Conservation (phyloP, 2,113 vertebrate species). For the Tetraodon nigroviridis region DNA sequence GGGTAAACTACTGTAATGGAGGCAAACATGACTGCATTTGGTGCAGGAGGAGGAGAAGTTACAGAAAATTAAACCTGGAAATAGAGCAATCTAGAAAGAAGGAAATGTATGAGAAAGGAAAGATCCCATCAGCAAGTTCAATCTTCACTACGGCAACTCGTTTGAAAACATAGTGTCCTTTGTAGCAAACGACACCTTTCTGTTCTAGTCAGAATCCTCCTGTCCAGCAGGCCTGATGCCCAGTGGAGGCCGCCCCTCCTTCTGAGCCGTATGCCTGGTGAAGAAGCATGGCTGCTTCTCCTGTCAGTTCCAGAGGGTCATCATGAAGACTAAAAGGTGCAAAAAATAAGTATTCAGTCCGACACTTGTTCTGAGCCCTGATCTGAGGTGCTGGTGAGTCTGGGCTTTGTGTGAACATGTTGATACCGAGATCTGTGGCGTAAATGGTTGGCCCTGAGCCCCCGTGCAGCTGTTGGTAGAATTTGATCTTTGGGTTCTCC, state of each 20-base stretch:
- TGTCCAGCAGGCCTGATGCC: not conserved
- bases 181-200: no score
- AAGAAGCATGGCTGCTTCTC: not conserved
- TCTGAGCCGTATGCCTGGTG: slow-evolving; percentile 3
- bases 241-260: slow-evolving; percentile 4
- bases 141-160: no score
- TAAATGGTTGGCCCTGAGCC: slow-evolving; percentile 3
- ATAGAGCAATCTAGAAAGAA: no score
- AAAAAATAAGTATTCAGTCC: slow-evolving; percentile 8
- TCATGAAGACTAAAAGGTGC: slow-evolving; percentile 1
- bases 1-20: no score
- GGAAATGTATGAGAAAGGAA: no score
- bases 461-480: not conserved
- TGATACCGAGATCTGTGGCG: not conserved
- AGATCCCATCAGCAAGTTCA: not conserved
- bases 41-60: no score
- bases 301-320: not conserved
- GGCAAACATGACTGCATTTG: no score
- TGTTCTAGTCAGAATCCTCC: no score
- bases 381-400: slow-evolving; percentile 26
- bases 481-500: not conserved
- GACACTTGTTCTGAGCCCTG: not conserved
- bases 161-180: no score
- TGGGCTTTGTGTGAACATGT: not conserved
- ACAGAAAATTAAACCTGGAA: no score